Conservation (phyloP, 2,888 invertebrate species). For the Tortricodes alternella region DNA sequence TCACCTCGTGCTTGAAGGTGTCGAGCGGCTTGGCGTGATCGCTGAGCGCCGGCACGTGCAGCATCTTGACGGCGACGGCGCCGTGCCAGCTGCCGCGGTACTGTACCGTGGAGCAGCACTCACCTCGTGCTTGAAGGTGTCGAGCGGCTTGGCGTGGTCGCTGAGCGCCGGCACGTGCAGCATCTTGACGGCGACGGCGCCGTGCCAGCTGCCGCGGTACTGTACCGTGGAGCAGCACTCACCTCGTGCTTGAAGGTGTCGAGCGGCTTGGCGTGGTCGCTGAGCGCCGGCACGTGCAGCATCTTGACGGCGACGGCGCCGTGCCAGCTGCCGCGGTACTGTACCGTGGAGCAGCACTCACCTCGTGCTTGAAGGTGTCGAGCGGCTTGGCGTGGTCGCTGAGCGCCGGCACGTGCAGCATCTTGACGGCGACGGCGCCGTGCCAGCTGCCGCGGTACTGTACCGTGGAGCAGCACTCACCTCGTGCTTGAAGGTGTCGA, state of each 20-base stretch:
- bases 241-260: conserved; percentile 98
- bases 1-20: conserved; percentile 97
- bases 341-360: too few relatives aligned
- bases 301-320: conserved; percentile 99
- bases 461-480: too few relatives aligned
- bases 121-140: conserved; percentile 98
- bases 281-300: conserved; percentile 93
- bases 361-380: conserved; percentile 97
- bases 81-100: conserved; percentile 99
- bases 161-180: conserved; percentile 93
- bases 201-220: conserved; percentile 98
- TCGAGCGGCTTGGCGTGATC: conserved; percentile 95
- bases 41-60: conserved; percentile 93
- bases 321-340: conserved; percentile 97
- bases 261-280: conserved; percentile 92
- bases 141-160: conserved; percentile 93
- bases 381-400: conserved; percentile 92
- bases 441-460: conserved; percentile 98
- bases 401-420: conserved; percentile 95
- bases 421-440: conserved; percentile 98
- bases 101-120: too few relatives aligned
- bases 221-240: too few relatives aligned
- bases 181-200: conserved; percentile 98
- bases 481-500: conserved; percentile 98
- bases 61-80: conserved; percentile 97